Conservation (phyloP, 2,888 invertebrate species). For the Oscheius sp. region DNA sequence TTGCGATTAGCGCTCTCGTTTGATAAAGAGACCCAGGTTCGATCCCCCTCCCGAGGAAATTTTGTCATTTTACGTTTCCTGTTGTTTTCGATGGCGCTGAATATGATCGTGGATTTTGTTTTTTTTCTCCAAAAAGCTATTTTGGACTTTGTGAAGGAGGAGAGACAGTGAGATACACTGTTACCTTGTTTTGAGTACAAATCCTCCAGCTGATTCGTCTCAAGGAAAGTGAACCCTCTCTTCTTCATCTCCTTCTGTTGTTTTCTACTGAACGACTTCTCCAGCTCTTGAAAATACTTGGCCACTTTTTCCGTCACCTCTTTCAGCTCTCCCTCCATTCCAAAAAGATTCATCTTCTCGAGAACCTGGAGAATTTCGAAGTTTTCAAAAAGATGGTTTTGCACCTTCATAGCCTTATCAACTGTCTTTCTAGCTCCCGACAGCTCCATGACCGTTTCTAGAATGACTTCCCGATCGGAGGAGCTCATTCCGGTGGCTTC, state of each 20-base stretch:
- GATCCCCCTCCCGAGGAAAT: too few species aligned
- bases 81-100: neutral
- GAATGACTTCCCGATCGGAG: slow-evolving; percentile 62
- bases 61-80: too few species aligned
- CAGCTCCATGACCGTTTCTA: slow-evolving; percentile 69
- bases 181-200: slow-evolving; percentile 62
- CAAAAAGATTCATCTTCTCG: slow-evolving; percentile 53
- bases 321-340: slow-evolving; percentile 60
- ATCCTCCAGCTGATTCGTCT: slow-evolving; percentile 61
- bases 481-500: slow-evolving; percentile 35
- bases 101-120: neutral
- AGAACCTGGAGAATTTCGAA: slow-evolving; percentile 32
- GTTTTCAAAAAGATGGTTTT: neutral
- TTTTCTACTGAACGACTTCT: slow-evolving; percentile 42
- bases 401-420: slow-evolving; percentile 60
- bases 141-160: neutral
- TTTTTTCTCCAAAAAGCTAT: neutral
- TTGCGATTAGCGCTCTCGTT: too few species aligned
- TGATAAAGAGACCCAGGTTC: too few species aligned
- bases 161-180: neutral
- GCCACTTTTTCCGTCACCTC: slow-evolving; percentile 61
- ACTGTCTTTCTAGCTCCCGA: slow-evolving; percentile 66
- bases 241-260: slow-evolving; percentile 61
- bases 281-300: slow-evolving; percentile 61
- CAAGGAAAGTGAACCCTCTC: slow-evolving; percentile 65